A percentile compares a stretch with the other conserved stretches of the same genome.
Conservation (phyloP, 2,888 invertebrate genomes). For the Ashinkailepas kermadecensis region DNA sequence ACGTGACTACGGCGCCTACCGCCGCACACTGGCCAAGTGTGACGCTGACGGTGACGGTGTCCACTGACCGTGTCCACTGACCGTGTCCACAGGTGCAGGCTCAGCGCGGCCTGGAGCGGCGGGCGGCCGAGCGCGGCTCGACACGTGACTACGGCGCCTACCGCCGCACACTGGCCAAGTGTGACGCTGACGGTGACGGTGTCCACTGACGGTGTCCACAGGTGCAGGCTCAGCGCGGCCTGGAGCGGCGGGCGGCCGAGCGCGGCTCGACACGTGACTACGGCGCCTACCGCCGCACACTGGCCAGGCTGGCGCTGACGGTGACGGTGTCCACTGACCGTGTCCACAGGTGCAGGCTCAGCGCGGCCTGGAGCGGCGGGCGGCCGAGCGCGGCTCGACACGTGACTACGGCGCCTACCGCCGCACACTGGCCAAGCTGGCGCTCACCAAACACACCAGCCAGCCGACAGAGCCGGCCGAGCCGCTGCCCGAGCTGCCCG, state of each 20-base stretch:
- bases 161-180: background rate
- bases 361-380: background rate
- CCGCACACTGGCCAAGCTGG: background rate
- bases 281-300: background rate
- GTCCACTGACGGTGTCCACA: background rate
- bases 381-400: background rate
- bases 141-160: background rate
- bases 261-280: background rate
- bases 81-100: background rate
- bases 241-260: background rate
- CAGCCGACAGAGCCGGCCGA: background rate
- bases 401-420: conserved; percentile 5
- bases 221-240: background rate
- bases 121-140: background rate
- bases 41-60: too few species aligned
- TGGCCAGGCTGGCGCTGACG: background rate
- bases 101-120: background rate
- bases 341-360: background rate
- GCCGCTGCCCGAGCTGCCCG: background rate
- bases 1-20: background rate
- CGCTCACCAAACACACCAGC: background rate
- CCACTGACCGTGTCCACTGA: too few species aligned
- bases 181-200: too few species aligned
- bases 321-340: background rate
- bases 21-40: background rate